Evolutionary conservation across 1,140 invertebrate genomes (phyloP).

Genomic region (Brachystomella parvula): DNA sequence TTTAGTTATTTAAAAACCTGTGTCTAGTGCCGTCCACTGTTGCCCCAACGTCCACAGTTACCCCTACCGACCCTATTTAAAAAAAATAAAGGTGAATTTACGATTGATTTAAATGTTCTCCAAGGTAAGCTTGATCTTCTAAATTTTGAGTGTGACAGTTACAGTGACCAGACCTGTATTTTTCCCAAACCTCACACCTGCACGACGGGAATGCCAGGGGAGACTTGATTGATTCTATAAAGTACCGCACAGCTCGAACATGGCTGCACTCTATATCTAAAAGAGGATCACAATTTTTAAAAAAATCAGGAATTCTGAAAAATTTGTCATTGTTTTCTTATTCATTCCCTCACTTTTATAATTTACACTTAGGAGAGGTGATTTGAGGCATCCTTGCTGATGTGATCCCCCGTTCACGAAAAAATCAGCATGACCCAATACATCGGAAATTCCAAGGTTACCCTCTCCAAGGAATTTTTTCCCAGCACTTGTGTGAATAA

Average conservation of each 20-base stretch:
- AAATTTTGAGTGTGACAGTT: neutral
- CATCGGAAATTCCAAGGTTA: slow-evolving; percentile 15
- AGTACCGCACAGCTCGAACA: slow-evolving; percentile 16
- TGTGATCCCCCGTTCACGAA: slow-evolving; percentile 7
- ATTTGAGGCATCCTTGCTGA: slow-evolving; percentile 14
- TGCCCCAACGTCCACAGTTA: no score
- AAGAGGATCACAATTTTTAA: neutral
- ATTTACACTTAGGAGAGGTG: neutral
- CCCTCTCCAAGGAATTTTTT: slow-evolving; percentile 8
- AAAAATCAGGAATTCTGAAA: neutral
- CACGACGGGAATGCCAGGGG: slow-evolving; percentile 19
- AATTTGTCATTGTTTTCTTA: neutral
- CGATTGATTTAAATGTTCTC: slow-evolving; percentile 9
- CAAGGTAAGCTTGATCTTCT: slow-evolving; percentile 8
- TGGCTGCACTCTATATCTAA: slow-evolving; percentile 16
- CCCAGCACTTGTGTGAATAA: slow-evolving; percentile 23
- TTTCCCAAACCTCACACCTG: slow-evolving; percentile 12
- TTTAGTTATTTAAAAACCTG: no score
- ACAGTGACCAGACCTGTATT: slow-evolving; percentile 1
- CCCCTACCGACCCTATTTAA: no score
- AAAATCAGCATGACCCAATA: slow-evolving; percentile 22
- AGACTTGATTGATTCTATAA: slow-evolving; percentile 12
- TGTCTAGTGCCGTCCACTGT: no score
- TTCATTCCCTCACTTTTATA: slow-evolving; percentile 8
- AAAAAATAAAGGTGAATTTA: neutral